Conservation (phyloP, 2,888 invertebrate genomes). For the Philereme vetulata region DNA sequence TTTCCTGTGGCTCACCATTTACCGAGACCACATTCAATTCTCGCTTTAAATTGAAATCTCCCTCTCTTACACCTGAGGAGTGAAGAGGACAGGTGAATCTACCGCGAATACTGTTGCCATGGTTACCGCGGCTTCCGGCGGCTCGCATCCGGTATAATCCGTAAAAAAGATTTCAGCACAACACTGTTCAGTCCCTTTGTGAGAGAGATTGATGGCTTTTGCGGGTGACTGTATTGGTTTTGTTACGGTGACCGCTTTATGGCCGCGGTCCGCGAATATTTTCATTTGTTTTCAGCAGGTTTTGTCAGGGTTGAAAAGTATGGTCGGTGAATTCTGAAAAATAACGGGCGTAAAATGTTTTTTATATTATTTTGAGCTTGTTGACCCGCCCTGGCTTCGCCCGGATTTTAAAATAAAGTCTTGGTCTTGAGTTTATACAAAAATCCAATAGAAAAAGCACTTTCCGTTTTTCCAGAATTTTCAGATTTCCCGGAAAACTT, state of each 20-base stretch:
- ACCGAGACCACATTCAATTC: constrained; percentile 69
- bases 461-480: no score
- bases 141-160: constrained; percentile 68
- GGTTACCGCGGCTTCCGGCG: constrained; percentile 59
- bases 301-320: background rate
- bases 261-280: background rate
- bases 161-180: constrained; percentile 66
- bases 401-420: no score
- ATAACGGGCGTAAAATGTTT: no score
- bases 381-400: no score
- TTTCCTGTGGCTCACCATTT: constrained; percentile 73
- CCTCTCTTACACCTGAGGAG: constrained; percentile 41
- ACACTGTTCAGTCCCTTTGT: constrained; percentile 45
- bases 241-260: constrained; percentile 37
- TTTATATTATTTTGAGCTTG: no score
- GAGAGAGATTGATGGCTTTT: constrained; percentile 48
- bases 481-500: no score
- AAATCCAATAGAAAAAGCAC: no score
- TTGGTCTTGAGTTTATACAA: no score
- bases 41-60: constrained; percentile 63
- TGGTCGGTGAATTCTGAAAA: no score
- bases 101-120: constrained; percentile 37
- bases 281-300: constrained; percentile 15
- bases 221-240: constrained; percentile 47
- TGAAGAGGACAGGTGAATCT: constrained; percentile 46